Evolutionary conservation across 2,888 invertebrate species (phyloP), one percentile per base, ranked within the genome.

Genomic region (Volucella zonaria): DNA sequence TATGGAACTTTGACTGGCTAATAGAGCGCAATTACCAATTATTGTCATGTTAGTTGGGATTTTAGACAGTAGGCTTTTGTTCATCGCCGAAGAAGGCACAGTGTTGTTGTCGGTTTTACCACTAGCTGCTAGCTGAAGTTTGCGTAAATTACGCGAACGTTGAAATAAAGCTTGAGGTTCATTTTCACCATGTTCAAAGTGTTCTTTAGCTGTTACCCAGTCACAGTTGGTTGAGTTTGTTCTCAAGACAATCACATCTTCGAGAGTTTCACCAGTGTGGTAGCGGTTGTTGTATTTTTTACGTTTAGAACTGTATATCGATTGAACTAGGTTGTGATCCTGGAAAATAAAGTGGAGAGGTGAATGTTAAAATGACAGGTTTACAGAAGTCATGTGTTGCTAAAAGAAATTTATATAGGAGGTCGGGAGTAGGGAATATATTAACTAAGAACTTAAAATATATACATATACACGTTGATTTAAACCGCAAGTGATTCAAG

Each of bases 321-420:
- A 91, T 88, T 92, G 91, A 86, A 90, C 90, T 87, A 92, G 87
- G 86, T 92, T 92, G 87, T 91, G 91, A 89, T 92, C 92, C 92
- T 92, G 71, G 11, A 76, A 64, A 49, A 49, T 1, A 49, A 18
- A n/a, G 3, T 49, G 8, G 15, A 67, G 42, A 42, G 2, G 3
- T 54, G 3, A 4, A 6, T 31, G 4, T 31, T 31, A 31, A 31
- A 23, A 23, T 23, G 23, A n/a, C n/a, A n/a, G n/a, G n/a, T n/a
- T n/a, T n/a, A n/a, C n/a, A 23, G 23, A 23, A 23, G 3, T 1
- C 1, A 23, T 23, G 23, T 23, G 3, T 23, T 23, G 2, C 23
- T 23, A 23, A 23, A 23, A 23, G 23, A 23, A 23, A 23, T 23
- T 23, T 1, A 23, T 23, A 23, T 23, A 23, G 23, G 23, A 3